These are phyloP conservation scores for Paramormyrops hopkinsi DNA, from an alignment of 2,797 vertebrate genomes.

Conservation along the genomic window DNA sequence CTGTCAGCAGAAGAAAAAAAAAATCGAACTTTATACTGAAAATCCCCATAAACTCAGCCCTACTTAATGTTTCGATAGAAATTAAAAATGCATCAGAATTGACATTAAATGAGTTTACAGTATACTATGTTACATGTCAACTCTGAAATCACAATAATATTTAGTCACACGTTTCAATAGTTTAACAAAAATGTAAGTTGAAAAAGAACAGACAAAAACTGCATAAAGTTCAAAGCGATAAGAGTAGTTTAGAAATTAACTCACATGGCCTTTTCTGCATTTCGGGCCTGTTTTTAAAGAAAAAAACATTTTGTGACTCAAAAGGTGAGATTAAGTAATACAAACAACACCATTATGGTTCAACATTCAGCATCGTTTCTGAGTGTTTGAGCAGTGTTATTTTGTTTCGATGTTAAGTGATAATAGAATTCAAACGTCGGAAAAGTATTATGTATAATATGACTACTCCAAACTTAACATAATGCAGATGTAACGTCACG, in stretches of 20 bases:
- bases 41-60: neutral
- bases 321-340: neutral
- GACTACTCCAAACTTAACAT: neutral
- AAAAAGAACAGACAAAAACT: neutral
- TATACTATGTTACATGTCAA: neutral
- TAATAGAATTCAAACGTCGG: neutral
- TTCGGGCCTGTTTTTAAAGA: constrained; percentile 71
- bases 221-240: neutral
- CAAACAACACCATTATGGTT: neutral
- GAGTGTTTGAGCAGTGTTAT: neutral
- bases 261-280: constrained; percentile 96
- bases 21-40: neutral
- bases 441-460: neutral
- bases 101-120: neutral
- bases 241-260: constrained; percentile 42
- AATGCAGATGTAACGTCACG: neutral
- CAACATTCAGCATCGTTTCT: neutral
- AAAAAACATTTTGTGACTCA: neutral
- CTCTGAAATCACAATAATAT: neutral
- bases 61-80: neutral
- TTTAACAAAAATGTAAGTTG: neutral
- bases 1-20: constrained; percentile 43
- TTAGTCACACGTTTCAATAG: neutral
- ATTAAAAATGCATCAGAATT: neutral
- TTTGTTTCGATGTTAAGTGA: neutral